A percentile compares a stretch with the other conserved stretches of the same genome.
These are phyloP conservation scores for Eupeodes luniger DNA, from an alignment of 2,888 invertebrate species.

Conservation along the genomic window DNA sequence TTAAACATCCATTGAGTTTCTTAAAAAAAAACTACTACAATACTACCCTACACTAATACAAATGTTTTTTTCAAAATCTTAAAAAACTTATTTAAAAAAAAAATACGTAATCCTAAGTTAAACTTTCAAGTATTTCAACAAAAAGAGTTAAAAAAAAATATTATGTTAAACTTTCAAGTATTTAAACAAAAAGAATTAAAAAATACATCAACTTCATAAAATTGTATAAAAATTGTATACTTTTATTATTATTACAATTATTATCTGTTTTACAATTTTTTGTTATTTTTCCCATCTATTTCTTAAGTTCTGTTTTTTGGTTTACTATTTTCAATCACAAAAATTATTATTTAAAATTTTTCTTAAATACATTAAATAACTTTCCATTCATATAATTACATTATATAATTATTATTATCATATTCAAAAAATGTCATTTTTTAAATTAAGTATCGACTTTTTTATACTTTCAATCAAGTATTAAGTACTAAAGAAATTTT, in stretches of 20 bases:
- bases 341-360: neutral
- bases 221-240: constrained; percentile 72
- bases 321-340: constrained; percentile 55
- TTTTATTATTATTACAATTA: constrained; percentile 26
- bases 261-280: constrained; percentile 22
- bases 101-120: no score
- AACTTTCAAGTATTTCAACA: no score
- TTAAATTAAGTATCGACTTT: constrained; percentile 28
- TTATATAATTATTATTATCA: neutral
- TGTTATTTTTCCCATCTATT: neutral
- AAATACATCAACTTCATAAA: constrained; percentile 17
- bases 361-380: constrained; percentile 50
- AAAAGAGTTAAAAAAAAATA: neutral
- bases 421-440: constrained; percentile 12
- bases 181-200: neutral
- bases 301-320: constrained; percentile 17
- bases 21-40: no score
- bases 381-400: constrained; percentile 4
- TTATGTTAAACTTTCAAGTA: no score
- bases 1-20: no score
- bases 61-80: no score
- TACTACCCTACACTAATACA: no score
- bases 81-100: no score
- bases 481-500: constrained; percentile 61
- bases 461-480: constrained; percentile 19